Evolutionary conservation across 2,113 vertebrate genomes (phyloP), one percentile per base, ranked within the genome.

Genomic region (Rhineura floridana): DNA sequence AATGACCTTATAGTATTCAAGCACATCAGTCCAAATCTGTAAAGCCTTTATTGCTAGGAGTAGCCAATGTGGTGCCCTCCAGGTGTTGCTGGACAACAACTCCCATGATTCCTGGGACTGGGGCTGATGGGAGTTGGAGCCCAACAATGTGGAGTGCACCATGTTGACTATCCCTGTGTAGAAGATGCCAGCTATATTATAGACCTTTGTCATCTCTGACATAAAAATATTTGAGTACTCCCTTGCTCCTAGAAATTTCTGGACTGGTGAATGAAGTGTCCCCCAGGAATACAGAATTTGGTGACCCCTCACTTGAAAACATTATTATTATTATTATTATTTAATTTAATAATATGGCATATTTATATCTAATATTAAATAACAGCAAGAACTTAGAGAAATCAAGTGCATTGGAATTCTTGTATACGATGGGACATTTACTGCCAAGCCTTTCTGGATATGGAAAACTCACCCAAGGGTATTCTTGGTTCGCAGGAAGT

Each of bases 401-500:
- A 85, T 77, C 78, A 62, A 62, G 48, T 87, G 13, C 0, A 36
- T 17, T 15, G 69, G 55, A 87, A 70, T 78, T n/a, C 76, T 2
- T 21, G 28, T 48, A 65, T 36, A 67, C 21, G 2, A 44, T 10
- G 48, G 81, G 19, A 0, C 8, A 75, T 69, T n/a, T 15, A 23
- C 83, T 48, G 0, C 21, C 69, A 44, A 91, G 52, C n/a, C 50
- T 84, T 8, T 0, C 21, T 21, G 33, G 15, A 83, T 11, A 0
- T 42, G 6, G 30, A 2, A 70, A 89, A 91, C 97, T 94, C 80
- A 97, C 97, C 97, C 98, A 73, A 98, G 95, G 0, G 96, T 97
- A 96, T 97, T 97, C 91, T 98, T 97, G 13, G 97, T 98, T 93
- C 97, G 94, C 86, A 99, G 96, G 94, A 97, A 98, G 95, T 96